These are phyloP conservation scores for Anarrhichthys ocellatus DNA, from an alignment of 2,113 vertebrate species.

Conservation along the genomic window DNA sequence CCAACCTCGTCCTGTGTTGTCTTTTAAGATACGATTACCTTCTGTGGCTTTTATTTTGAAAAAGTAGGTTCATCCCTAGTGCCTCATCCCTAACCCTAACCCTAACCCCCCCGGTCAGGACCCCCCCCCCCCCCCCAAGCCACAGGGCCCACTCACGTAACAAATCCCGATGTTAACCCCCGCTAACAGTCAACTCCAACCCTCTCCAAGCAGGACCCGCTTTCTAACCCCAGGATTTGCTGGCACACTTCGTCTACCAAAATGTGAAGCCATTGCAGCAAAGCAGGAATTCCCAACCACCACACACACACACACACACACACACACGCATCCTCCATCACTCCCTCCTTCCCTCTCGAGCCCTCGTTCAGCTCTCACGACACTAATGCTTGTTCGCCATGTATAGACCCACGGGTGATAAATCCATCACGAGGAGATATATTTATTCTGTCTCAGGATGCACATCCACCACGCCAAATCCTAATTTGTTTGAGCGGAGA, in stretches of 20 bases:
- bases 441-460: constrained; percentile 90
- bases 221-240: not conserved
- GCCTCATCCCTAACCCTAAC: no score
- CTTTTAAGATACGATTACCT: no score
- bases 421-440: constrained; percentile 92
- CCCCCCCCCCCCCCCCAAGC: not conserved
- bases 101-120: no score
- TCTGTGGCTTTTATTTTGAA: no score
- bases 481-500: constrained; percentile 91
- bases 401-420: constrained; percentile 91
- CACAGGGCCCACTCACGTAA: not conserved
- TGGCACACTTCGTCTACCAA: not conserved
- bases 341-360: not conserved
- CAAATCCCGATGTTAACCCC: not conserved
- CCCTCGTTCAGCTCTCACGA: constrained; percentile 71
- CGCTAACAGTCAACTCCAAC: not conserved
- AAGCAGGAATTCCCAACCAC: not conserved
- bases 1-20: no score
- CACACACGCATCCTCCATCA: constrained; percentile 4
- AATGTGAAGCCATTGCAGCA: not conserved
- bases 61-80: no score
- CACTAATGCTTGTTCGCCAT: constrained; percentile 91
- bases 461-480: constrained; percentile 84
- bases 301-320: constrained; percentile 1
- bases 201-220: not conserved